Percentiles rank a stretch among this genome's conserved stretches.
phyloP scores from a whole-genome alignment of 1,140 invertebrate genomes.

The Adelges cooleyi region DNA sequence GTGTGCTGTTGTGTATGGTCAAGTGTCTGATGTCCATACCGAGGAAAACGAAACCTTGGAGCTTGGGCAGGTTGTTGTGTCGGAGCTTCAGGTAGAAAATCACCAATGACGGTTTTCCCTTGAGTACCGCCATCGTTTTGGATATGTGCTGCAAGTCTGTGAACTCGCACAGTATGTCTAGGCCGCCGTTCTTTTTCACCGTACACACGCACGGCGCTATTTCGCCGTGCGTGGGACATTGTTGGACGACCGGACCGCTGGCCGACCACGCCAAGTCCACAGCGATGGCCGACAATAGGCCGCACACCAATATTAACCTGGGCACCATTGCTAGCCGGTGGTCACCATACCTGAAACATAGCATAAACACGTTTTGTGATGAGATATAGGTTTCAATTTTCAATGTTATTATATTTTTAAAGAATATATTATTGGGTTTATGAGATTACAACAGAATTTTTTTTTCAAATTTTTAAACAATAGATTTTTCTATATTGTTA shows the following conservation, averaged over 20 bases:
- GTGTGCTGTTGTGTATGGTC: constrained; percentile 73
- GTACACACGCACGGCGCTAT: constrained; percentile 67
- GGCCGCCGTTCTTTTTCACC: constrained; percentile 72
- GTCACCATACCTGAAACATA: constrained; percentile 7
- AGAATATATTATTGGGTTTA: too few relatives aligned
- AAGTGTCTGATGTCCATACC: constrained; percentile 74
- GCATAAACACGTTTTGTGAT: too few relatives aligned
- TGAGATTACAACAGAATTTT: too few relatives aligned
- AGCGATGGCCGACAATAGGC: neutral
- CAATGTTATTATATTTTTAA: too few relatives aligned
- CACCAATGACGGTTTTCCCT: constrained; percentile 51
- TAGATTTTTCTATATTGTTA: too few relatives aligned
- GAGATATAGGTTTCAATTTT: too few relatives aligned
- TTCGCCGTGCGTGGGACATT: constrained; percentile 56
- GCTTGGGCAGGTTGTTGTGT: constrained; percentile 67
- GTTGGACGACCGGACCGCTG: constrained; percentile 39
- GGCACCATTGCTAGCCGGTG: constrained; percentile 23
- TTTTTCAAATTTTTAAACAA: too few relatives aligned
- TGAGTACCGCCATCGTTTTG: constrained; percentile 60
- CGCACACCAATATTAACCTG: neutral
- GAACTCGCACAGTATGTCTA: constrained; percentile 75
- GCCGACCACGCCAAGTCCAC: neutral
- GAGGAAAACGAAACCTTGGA: constrained; percentile 73
- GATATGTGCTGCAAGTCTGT: constrained; percentile 52
- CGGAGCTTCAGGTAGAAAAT: constrained; percentile 76